Percentiles rank a stretch among this genome's conserved stretches.
These are phyloP conservation scores for Anastrepha obliqua DNA, from an alignment of 1,140 invertebrate species.

Conservation along the genomic window DNA sequence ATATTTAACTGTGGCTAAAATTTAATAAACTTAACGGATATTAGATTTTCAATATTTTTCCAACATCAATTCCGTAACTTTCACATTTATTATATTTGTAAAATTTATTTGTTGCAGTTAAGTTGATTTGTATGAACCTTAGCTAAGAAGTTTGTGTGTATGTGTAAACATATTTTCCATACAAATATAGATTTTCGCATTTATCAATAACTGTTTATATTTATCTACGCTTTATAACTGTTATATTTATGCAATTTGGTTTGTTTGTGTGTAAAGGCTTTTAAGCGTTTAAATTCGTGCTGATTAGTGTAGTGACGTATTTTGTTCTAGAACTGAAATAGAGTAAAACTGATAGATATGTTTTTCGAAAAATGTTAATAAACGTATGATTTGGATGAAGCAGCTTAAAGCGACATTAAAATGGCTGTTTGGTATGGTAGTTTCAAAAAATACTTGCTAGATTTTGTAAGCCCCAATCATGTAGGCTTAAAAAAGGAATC, in stretches of 20 bases:
- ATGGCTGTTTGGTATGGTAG: too few species aligned
- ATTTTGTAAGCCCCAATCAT: too few species aligned
- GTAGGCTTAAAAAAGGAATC: too few species aligned
- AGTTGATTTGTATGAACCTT: background rate
- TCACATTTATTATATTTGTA: background rate
- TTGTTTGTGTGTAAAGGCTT: background rate
- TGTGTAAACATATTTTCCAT: background rate
- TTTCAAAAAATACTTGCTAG: too few species aligned
- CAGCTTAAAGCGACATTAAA: too few species aligned
- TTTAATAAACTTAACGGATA: too few species aligned
- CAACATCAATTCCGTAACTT: too few species aligned
- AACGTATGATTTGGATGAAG: too few species aligned
- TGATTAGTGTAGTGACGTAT: slow-evolving; percentile 37
- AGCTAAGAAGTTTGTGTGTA: background rate
- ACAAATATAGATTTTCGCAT: background rate
- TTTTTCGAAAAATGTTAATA: background rate
- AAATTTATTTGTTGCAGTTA: background rate
- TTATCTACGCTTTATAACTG: background rate
- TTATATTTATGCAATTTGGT: background rate
- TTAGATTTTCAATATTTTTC: background rate
- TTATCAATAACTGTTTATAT: background rate
- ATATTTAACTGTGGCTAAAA: background rate
- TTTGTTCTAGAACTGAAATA: slow-evolving; percentile 46
- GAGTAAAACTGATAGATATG: slow-evolving; percentile 50
- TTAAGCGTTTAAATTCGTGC: slow-evolving; percentile 31